Evolutionary conservation across 2,888 invertebrate species (phyloP).

Genomic region (Diarsia mendica): DNA sequence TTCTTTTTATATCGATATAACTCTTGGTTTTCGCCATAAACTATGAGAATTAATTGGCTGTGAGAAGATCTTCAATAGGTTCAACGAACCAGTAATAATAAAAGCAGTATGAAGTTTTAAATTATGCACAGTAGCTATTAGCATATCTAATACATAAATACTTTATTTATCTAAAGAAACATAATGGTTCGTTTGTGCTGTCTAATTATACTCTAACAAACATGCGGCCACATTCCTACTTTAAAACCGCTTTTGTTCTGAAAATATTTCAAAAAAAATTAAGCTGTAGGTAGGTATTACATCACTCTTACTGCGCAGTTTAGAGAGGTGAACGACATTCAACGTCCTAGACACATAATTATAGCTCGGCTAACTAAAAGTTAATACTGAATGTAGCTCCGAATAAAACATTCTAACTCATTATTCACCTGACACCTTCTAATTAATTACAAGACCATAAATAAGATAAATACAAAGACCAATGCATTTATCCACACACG

Average conservation of each 20-base stretch:
- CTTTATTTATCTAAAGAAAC: not conserved
- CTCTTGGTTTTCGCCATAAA: not conserved
- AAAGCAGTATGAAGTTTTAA: not conserved
- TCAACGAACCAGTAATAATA: not conserved
- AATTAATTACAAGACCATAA: slow-evolving; percentile 27
- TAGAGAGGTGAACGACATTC: slow-evolving; percentile 46
- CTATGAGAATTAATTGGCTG: not conserved
- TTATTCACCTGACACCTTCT: slow-evolving; percentile 26
- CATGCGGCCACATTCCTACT: not conserved
- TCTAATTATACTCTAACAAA: slow-evolving; percentile 1
- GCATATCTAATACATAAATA: not conserved
- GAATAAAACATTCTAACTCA: slow-evolving; percentile 21
- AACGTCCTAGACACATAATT: slow-evolving; percentile 19
- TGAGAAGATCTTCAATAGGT: not conserved
- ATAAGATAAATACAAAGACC: not conserved
- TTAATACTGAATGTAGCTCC: slow-evolving; percentile 20
- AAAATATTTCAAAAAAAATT: slow-evolving; percentile 9
- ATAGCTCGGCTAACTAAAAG: slow-evolving; percentile 21
- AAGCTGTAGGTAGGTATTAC: slow-evolving; percentile 7
- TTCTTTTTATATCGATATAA: slow-evolving; percentile 1
- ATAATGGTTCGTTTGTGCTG: not conserved
- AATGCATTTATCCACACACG: not conserved
- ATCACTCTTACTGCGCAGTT: slow-evolving; percentile 37
- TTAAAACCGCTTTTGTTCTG: not conserved
- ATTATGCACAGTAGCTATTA: not conserved